Evolutionary conservation across 2,888 invertebrate genomes (phyloP).

Genomic region (Molorchus minor): DNA sequence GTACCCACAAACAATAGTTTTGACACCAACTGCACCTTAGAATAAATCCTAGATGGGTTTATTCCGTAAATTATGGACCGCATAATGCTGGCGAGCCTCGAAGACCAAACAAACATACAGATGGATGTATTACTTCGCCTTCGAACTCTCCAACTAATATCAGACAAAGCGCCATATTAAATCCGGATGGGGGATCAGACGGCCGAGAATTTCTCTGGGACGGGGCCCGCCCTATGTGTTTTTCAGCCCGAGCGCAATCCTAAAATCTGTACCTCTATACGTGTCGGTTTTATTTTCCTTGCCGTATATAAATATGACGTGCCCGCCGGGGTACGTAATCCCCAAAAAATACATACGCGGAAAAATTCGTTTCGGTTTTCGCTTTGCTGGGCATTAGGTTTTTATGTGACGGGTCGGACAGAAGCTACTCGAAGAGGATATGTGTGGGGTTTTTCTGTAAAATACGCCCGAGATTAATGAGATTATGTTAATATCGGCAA

Average conservation of each 20-base stretch:
- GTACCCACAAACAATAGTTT: no score
- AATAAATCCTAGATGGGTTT: no score
- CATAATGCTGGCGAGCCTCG: no score
- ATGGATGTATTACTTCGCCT: conserved; percentile 2
- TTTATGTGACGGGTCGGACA: background rate
- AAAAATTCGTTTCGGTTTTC: background rate
- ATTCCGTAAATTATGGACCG: no score
- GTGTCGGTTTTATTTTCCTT: conserved; percentile 17
- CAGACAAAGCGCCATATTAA: conserved; percentile 49
- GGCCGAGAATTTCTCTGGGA: conserved; percentile 47
- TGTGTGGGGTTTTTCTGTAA: no score
- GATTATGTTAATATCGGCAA: no score
- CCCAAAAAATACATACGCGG: background rate
- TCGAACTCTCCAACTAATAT: conserved; percentile 22
- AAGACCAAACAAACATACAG: no score
- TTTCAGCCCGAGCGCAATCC: conserved; percentile 30
- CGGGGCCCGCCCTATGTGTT: conserved; percentile 38
- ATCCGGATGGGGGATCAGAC: conserved; percentile 46
- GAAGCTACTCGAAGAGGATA: background rate
- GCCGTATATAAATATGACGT: conserved; percentile 9
- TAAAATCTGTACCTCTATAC: conserved; percentile 26
- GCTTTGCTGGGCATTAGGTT: background rate
- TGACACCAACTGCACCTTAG: no score
- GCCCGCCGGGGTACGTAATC: background rate
- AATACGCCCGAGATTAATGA: no score